phyloP scores from a whole-genome alignment of 2,888 invertebrate species.

The Drosophila limbata region DNA sequence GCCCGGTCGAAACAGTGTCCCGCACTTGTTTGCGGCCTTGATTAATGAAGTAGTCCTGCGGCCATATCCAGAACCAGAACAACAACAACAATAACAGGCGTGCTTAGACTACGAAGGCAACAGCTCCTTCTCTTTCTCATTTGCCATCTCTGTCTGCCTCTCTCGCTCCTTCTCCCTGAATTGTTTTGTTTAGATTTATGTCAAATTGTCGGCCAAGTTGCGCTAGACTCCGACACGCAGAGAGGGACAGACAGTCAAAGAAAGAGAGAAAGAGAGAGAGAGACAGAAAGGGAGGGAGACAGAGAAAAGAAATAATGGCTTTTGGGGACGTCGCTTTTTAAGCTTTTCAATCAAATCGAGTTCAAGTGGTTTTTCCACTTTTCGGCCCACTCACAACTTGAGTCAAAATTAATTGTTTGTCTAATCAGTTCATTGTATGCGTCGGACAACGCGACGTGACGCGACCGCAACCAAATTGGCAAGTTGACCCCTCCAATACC shows the following conservation, averaged over 20 bases:
- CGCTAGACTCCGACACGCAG: conserved; percentile 7
- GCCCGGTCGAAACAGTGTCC: conserved; percentile 18
- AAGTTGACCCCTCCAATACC: conserved; percentile 28
- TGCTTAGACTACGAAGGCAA: conserved; percentile 17
- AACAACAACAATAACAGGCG: conserved; percentile 42
- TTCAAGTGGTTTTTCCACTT: conserved; percentile 73
- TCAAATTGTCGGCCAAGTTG: conserved; percentile 69
- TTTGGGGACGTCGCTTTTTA: conserved; percentile 58
- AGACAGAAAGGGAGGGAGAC: conserved; percentile 1
- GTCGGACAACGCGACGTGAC: conserved; percentile 28
- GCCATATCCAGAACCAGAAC: conserved; percentile 48
- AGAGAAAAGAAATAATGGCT: not conserved
- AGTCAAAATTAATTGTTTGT: conserved; percentile 76
- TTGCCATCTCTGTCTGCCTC: too few relatives aligned
- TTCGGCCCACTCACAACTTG: conserved; percentile 60
- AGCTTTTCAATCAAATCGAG: conserved; percentile 80
- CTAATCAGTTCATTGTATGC: conserved; percentile 79
- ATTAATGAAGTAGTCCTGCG: conserved; percentile 80
- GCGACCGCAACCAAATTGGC: conserved; percentile 25
- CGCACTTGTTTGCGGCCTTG: conserved; percentile 77
- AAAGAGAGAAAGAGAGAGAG: conserved; percentile 5
- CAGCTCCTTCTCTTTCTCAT: not conserved
- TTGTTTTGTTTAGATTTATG: conserved; percentile 81
- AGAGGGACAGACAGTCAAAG: not conserved
- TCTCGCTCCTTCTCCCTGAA: conserved; percentile 24